Evolutionary conservation across 53 echinoderm and acorn worm species (phyloP).

Genomic region (Henricia sp.): DNA sequence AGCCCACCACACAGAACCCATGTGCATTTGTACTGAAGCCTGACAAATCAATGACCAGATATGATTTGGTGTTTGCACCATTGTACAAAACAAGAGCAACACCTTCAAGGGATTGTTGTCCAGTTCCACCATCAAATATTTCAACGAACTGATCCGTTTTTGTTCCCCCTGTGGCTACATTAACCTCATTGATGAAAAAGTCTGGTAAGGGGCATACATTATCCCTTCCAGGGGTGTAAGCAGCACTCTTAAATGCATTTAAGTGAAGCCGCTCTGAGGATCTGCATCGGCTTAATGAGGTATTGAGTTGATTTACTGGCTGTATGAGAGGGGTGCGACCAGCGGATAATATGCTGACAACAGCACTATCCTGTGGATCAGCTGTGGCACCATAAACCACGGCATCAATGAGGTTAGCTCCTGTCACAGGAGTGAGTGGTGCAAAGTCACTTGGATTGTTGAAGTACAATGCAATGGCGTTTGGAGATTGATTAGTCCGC

Average conservation of each 20-base stretch:
- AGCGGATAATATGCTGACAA: background rate
- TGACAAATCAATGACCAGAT: constrained; percentile 18
- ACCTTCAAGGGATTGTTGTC: constrained; percentile 16
- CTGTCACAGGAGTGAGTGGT: constrained; percentile 36
- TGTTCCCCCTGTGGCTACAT: background rate
- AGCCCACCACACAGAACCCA: constrained; percentile 40
- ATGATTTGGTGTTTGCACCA: background rate
- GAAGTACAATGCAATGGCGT: constrained; percentile 57
- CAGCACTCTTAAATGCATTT: background rate
- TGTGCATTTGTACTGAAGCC: constrained; percentile 17
- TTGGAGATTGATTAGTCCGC: constrained; percentile 36
- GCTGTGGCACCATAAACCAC: constrained; percentile 33
- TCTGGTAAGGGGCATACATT: constrained; percentile 21
- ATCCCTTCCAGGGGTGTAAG: background rate
- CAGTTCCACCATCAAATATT: constrained; percentile 49
- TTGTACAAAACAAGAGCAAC: constrained; percentile 35
- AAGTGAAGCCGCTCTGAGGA: constrained; percentile 9
- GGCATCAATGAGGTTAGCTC: constrained; percentile 31
- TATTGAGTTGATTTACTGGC: background rate
- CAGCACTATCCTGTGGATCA: background rate
- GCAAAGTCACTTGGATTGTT: background rate
- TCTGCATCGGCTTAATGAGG: constrained; percentile 43
- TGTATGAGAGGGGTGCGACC: background rate
- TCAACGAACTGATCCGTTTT: constrained; percentile 33
- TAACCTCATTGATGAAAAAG: constrained; percentile 39